Percentiles rank a stretch among this genome's conserved stretches.
These are phyloP conservation scores for Hyposmocoma kahamanoa DNA, from an alignment of 1,140 invertebrate genomes.

Conservation along the genomic window DNA sequence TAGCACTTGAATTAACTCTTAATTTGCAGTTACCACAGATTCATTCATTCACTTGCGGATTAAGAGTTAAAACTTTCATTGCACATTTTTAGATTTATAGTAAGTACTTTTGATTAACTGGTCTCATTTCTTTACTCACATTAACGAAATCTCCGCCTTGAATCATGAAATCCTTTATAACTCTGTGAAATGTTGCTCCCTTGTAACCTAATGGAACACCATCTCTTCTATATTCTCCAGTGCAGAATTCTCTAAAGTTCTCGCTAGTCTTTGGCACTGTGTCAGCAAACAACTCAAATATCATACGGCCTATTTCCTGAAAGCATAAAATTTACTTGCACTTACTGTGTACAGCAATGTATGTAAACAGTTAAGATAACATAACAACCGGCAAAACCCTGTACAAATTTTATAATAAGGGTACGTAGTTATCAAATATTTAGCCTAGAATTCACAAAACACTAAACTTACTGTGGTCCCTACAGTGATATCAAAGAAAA, in stretches of 20 bases:
- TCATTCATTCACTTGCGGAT: no score
- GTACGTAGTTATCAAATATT: no score
- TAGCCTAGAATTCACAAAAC: no score
- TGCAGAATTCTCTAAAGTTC: constrained; percentile 99
- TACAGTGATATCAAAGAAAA: constrained; percentile 96
- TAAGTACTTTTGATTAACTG: no score
- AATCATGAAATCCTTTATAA: constrained; percentile 99
- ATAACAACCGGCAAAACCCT: no score
- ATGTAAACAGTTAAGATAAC: no score
- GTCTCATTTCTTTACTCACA: constrained; percentile 83
- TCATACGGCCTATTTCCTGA: constrained; percentile 92
- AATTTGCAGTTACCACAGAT: neutral
- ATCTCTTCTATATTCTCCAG: constrained; percentile 93
- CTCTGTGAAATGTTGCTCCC: constrained; percentile 96
- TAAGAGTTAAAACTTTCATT: neutral
- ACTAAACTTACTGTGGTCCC: constrained; percentile 89
- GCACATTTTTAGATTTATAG: neutral
- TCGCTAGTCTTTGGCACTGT: constrained; percentile 98
- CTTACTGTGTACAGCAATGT: no score
- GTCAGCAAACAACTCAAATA: constrained; percentile 97
- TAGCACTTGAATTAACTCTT: no score
- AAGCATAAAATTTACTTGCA: constrained; percentile 6
- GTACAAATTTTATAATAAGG: no score
- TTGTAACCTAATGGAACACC: constrained; percentile 98
- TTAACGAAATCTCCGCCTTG: constrained; percentile 99